A percentile compares a stretch with the other conserved stretches of the same genome.
Conservation (phyloP, 2,797 vertebrate species). For the Heliangelus exortis region DNA sequence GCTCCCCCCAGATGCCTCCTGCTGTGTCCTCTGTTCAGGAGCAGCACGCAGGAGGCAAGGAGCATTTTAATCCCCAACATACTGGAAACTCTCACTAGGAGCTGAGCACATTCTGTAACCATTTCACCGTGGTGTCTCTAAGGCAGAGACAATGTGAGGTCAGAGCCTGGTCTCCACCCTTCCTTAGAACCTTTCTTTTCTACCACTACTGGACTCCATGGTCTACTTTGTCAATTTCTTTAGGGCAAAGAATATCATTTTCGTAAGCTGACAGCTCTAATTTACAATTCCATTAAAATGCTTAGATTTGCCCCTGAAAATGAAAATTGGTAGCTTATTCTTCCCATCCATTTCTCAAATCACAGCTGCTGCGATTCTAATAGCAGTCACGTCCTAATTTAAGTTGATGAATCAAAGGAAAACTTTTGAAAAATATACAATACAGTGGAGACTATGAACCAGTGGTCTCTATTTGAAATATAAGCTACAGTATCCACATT, state of each 20-base stretch:
- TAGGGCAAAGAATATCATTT: constrained; percentile 37
- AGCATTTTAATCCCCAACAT: neutral
- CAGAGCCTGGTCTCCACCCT: neutral
- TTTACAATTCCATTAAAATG: constrained; percentile 23
- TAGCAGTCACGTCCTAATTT: constrained; percentile 41
- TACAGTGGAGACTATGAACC: constrained; percentile 29
- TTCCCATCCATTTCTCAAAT: constrained; percentile 53
- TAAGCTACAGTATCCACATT: constrained; percentile 9
- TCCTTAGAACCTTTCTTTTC: neutral
- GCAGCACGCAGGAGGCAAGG: neutral
- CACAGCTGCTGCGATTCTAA: constrained; percentile 35
- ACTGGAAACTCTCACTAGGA: neutral
- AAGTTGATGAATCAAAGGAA: constrained; percentile 62
- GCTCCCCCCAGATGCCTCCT: neutral
- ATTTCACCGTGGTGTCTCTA: neutral
- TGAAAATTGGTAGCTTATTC: constrained; percentile 30
- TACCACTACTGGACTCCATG: neutral
- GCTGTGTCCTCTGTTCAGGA: neutral
- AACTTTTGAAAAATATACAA: constrained; percentile 41
- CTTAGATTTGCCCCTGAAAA: constrained; percentile 10
- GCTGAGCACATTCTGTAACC: rapidly evolving
- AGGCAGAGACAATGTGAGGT: neutral
- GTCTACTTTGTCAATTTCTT: constrained; percentile 24
- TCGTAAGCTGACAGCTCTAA: constrained; percentile 21
- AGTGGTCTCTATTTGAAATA: constrained; percentile 21